Conservation (phyloP, 2,888 invertebrate genomes). For the Ashinkailepas kermadecensis region DNA sequence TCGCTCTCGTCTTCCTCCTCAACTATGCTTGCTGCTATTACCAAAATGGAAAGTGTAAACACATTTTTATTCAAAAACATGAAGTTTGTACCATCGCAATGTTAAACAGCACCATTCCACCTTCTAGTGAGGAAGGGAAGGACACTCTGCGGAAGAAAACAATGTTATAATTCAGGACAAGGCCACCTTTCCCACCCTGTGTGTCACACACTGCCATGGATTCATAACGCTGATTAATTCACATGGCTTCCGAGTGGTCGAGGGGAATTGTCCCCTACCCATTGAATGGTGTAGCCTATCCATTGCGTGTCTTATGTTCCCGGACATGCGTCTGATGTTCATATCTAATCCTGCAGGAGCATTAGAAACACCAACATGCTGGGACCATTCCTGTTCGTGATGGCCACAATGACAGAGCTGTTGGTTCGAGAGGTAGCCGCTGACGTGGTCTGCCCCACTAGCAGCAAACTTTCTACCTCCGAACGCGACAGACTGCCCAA, state of each 20-base stretch:
- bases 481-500: background rate
- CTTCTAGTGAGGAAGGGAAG: too few species aligned
- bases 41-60: too few species aligned
- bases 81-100: too few species aligned
- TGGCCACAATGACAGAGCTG: background rate
- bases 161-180: too few species aligned
- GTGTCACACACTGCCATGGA: too few species aligned
- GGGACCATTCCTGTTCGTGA: background rate
- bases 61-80: too few species aligned
- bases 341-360: background rate
- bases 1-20: too few species aligned
- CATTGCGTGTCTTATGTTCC: background rate
- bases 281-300: background rate
- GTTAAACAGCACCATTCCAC: too few species aligned
- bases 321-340: background rate
- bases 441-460: background rate
- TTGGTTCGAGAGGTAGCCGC: background rate
- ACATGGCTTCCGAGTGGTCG: background rate
- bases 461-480: background rate
- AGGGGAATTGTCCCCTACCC: background rate
- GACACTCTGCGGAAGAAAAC: too few species aligned
- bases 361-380: background rate
- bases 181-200: too few species aligned
- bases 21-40: too few species aligned
- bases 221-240: background rate